Conservation (phyloP, 2,797 vertebrate genomes). For the Syngnathus acus region DNA sequence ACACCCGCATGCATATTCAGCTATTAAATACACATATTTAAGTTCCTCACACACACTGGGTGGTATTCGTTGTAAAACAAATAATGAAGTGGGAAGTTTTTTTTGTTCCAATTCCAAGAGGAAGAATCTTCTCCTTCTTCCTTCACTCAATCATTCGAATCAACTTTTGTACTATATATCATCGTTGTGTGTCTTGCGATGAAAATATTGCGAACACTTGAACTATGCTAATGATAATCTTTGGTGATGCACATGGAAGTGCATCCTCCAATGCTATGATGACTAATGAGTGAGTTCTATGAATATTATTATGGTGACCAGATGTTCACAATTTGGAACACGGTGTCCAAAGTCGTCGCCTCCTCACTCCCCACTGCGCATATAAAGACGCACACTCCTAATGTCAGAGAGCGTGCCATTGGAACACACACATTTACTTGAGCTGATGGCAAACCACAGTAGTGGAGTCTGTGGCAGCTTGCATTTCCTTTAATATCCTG, state of each 20-base stretch:
- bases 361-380: slow-evolving; percentile 31
- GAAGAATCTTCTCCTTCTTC: slow-evolving; percentile 4
- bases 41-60: slow-evolving; percentile 28
- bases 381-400: slow-evolving; percentile 18
- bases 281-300: slow-evolving; percentile 49
- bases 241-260: slow-evolving; percentile 46
- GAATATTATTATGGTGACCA: slow-evolving; percentile 49
- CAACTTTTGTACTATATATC: slow-evolving; percentile 36
- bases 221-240: slow-evolving; percentile 43
- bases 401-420: slow-evolving; percentile 60
- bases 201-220: slow-evolving; percentile 45
- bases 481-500: slow-evolving; percentile 75
- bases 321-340: slow-evolving; percentile 54
- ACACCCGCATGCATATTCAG: slow-evolving; percentile 37
- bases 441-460: slow-evolving; percentile 68
- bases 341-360: slow-evolving; percentile 54
- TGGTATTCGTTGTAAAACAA: slow-evolving; percentile 44
- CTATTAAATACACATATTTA: slow-evolving; percentile 28
- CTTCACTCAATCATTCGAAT: slow-evolving; percentile 6
- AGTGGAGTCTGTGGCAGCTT: slow-evolving; percentile 62
- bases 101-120: not conserved
- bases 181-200: slow-evolving; percentile 44
- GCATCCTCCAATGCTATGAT: slow-evolving; percentile 24
- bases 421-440: slow-evolving; percentile 63
- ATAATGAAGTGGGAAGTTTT: slow-evolving; percentile 8